Conservation (phyloP, 2,113 vertebrate genomes). For the Ploceus nigricollis region DNA sequence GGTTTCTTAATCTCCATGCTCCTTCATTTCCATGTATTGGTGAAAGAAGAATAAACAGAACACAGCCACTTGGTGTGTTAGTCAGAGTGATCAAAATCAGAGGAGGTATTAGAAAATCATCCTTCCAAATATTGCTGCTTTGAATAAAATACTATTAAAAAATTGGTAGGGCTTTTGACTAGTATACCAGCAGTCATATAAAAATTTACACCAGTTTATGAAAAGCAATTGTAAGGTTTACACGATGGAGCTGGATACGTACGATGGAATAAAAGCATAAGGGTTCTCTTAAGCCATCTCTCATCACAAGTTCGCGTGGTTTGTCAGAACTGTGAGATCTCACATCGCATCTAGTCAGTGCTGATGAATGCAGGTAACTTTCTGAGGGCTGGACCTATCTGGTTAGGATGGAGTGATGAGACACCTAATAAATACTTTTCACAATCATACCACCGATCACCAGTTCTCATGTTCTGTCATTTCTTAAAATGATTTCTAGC, state of each 20-base stretch:
- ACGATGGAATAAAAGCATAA: not conserved
- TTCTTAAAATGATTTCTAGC: not conserved
- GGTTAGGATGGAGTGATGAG: not conserved
- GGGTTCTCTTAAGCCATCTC: not conserved
- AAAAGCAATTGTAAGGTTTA: not conserved
- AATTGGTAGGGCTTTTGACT: not conserved
- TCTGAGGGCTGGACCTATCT: not conserved
- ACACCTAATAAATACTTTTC: not conserved
- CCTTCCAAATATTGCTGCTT: not conserved
- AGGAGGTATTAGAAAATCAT: rapidly evolving
- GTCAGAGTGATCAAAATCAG: not conserved
- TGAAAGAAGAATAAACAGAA: not conserved
- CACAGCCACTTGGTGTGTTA: not conserved
- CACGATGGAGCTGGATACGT: rapidly evolving
- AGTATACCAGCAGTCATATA: not conserved
- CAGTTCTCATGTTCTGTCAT: not conserved
- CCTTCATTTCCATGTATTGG: not conserved
- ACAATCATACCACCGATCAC: not conserved
- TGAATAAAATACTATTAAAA: not conserved
- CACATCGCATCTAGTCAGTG: not conserved
- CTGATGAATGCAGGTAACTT: not conserved
- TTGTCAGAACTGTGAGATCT: not conserved
- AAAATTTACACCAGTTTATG: not conserved
- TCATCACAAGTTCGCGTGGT: rapidly evolving
- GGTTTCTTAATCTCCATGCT: not conserved